Evolutionary conservation across 2,113 vertebrate genomes (phyloP).

Genomic region (Eubucco bourcierii): DNA sequence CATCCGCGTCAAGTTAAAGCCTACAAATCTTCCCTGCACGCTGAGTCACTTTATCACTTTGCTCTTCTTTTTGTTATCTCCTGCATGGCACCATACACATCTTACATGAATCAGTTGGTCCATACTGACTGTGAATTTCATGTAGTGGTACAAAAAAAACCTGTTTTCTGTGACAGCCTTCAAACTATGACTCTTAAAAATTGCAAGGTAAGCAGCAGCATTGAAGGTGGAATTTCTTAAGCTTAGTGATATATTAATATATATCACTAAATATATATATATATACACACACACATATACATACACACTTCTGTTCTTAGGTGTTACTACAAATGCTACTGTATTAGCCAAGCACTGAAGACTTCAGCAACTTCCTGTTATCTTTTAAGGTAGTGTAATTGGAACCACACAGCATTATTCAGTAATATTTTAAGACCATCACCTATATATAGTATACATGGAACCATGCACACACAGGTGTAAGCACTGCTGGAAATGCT

Average conservation of each 20-base stretch:
- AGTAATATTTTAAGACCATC: background rate
- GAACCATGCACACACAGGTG: background rate
- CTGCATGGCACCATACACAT: background rate
- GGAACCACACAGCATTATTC: background rate
- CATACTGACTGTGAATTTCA: background rate
- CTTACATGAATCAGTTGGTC: background rate
- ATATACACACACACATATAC: background rate
- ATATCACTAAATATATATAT: too few species aligned
- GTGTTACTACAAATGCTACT: background rate
- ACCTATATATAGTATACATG: background rate
- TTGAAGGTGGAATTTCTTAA: background rate
- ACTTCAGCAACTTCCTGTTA: background rate
- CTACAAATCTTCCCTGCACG: constrained; percentile 1
- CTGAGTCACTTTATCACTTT: background rate
- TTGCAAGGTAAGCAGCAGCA: background rate
- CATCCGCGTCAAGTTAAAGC: background rate
- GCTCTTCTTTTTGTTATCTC: background rate
- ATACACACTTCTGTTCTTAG: background rate
- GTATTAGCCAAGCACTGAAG: background rate
- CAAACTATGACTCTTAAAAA: background rate
- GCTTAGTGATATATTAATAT: background rate
- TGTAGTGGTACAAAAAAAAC: background rate
- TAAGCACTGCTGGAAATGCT: rapidly evolving
- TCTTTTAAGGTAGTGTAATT: background rate
- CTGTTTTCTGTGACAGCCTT: background rate